These are phyloP conservation scores for Enteromius mattozi DNA, from an alignment of 2,797 vertebrate species.

Conservation along the genomic window DNA sequence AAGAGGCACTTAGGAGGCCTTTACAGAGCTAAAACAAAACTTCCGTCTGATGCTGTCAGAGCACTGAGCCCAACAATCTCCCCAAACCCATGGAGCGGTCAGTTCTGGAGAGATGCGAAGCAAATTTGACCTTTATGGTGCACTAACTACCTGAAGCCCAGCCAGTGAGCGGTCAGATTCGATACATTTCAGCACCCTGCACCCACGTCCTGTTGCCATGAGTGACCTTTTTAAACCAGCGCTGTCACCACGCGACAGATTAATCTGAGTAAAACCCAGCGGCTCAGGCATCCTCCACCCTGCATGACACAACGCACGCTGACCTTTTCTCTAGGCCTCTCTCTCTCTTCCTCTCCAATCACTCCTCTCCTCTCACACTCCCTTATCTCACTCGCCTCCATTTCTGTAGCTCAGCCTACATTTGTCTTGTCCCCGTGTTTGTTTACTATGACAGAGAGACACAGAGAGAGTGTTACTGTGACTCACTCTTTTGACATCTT, in stretches of 20 bases:
- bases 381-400: constrained; percentile 59
- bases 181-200: constrained; percentile 74
- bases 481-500: constrained; percentile 44
- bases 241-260: constrained; percentile 80
- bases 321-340: constrained; percentile 62
- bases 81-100: constrained; percentile 66
- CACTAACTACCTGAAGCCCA: constrained; percentile 71
- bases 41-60: constrained; percentile 49
- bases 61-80: constrained; percentile 65
- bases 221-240: constrained; percentile 83
- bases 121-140: constrained; percentile 76
- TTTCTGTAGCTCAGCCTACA: constrained; percentile 31
- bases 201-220: constrained; percentile 75
- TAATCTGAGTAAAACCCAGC: constrained; percentile 70
- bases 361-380: constrained; percentile 43
- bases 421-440: constrained; percentile 39
- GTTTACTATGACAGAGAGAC: constrained; percentile 36
- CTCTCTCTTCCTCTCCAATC: constrained; percentile 28
- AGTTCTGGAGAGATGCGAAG: constrained; percentile 62
- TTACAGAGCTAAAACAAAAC: constrained; percentile 52
- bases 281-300: constrained; percentile 57
- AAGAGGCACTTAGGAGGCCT: constrained; percentile 44
- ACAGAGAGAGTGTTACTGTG: constrained; percentile 23
- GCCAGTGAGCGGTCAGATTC: constrained; percentile 73
- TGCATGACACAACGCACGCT: constrained; percentile 58